phyloP scores from a whole-genome alignment of 2,888 invertebrate genomes.

The Metallyticus violacea region DNA sequence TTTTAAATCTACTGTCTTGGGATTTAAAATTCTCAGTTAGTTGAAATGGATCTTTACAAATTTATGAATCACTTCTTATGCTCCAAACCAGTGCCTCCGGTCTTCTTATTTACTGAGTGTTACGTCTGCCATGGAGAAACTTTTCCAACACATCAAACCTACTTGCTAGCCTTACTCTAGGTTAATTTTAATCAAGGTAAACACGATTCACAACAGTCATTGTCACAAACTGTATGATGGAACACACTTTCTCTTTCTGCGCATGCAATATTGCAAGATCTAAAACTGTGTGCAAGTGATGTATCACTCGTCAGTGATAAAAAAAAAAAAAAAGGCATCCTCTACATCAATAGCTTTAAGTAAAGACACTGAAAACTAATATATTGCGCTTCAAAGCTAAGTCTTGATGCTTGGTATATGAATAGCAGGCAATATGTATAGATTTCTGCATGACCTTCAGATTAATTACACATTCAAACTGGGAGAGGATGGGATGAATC shows the following conservation, averaged over 20 bases:
- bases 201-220: not conserved
- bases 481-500: not conserved
- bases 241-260: not conserved
- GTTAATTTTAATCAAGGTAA: not conserved
- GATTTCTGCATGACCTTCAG: constrained; percentile 6
- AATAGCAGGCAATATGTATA: not conserved
- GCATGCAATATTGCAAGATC: not conserved
- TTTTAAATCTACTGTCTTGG: too few relatives aligned
- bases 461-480: constrained; percentile 3
- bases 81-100: too few relatives aligned
- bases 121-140: not conserved
- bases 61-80: too few relatives aligned
- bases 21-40: too few relatives aligned
- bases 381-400: not conserved
- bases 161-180: not conserved
- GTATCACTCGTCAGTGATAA: not conserved
- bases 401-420: not conserved
- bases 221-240: not conserved
- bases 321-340: not conserved
- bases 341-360: not conserved
- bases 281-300: not conserved
- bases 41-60: too few relatives aligned
- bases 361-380: not conserved
- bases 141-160: not conserved
- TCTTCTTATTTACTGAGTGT: too few relatives aligned